Conservation (phyloP, 2,113 vertebrate species). For the Bucco capensis region DNA sequence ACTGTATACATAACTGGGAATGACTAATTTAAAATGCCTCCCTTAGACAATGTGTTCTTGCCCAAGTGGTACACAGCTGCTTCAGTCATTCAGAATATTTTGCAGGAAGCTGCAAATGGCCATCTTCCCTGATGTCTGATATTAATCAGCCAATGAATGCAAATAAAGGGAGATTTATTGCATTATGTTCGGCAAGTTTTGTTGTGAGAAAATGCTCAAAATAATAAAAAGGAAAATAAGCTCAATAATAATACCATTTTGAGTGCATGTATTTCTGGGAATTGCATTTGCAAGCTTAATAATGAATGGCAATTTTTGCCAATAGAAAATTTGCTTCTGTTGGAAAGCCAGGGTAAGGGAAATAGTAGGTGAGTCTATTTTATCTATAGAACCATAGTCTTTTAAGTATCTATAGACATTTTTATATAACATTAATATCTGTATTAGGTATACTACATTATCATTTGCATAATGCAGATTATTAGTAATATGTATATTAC, state of each 20-base stretch:
- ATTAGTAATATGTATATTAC: not conserved
- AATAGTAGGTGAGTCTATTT: not conserved
- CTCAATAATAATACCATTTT: not conserved
- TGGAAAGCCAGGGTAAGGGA: not conserved
- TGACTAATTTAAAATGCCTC: not conserved
- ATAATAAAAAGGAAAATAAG: not conserved
- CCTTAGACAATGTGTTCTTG: constrained; percentile 16
- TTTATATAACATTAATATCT: not conserved
- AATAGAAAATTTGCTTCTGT: not conserved
- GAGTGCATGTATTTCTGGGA: not conserved
- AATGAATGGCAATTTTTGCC: not conserved
- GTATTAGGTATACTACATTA: not conserved
- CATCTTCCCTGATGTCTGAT: not conserved
- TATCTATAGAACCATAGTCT: not conserved
- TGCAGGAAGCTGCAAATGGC: not conserved
- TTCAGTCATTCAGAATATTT: constrained; percentile 5
- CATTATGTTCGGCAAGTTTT: not conserved
- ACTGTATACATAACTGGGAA: not conserved
- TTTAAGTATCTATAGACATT: not conserved
- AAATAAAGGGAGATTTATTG: not conserved
- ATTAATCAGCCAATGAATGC: not conserved
- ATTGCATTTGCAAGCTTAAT: not conserved
- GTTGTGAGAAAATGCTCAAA: not conserved
- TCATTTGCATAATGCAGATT: not conserved
- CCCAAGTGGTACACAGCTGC: not conserved